Conservation (phyloP, 2,113 vertebrate species). For the Bostrychus sinensis region DNA sequence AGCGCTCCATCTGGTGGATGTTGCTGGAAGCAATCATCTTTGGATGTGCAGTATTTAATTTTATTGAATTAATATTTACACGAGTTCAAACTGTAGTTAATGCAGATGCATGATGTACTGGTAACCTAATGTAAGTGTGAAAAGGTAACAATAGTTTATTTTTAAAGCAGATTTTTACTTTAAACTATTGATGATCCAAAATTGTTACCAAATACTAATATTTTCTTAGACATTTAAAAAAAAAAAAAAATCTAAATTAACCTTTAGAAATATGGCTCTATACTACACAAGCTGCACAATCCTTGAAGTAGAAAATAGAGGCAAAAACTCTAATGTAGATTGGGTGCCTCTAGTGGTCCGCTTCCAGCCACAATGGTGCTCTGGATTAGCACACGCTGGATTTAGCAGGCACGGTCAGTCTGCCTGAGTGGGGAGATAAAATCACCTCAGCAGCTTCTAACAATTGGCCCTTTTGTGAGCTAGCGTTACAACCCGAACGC, state of each 20-base stretch:
- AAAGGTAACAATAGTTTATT: too few relatives aligned
- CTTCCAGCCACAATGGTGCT: conserved; percentile 25
- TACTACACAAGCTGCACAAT: background rate
- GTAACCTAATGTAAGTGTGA: too few relatives aligned
- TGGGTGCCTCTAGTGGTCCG: conserved; percentile 33
- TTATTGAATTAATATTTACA: too few relatives aligned
- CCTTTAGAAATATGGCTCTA: background rate
- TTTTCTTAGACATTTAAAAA: too few relatives aligned
- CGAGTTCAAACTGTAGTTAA: too few relatives aligned
- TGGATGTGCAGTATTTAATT: background rate
- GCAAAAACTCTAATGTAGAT: background rate
- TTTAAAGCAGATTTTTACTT: too few relatives aligned
- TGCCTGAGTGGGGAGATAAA: conserved; percentile 62
- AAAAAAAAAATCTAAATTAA: too few relatives aligned
- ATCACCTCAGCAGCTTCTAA: conserved; percentile 60
- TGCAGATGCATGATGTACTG: too few relatives aligned
- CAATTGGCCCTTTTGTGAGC: conserved; percentile 76
- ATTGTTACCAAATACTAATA: too few relatives aligned
- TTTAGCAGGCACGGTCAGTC: conserved; percentile 57
- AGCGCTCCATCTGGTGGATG: conserved; percentile 1
- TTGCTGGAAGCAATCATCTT: background rate
- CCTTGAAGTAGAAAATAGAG: background rate
- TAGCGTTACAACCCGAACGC: conserved; percentile 63
- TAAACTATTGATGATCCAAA: too few relatives aligned
- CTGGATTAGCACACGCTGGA: conserved; percentile 57